Base-by-base conservation (phyloP, 2,888 invertebrate genomes). In the Aelia acuminata region DNA sequence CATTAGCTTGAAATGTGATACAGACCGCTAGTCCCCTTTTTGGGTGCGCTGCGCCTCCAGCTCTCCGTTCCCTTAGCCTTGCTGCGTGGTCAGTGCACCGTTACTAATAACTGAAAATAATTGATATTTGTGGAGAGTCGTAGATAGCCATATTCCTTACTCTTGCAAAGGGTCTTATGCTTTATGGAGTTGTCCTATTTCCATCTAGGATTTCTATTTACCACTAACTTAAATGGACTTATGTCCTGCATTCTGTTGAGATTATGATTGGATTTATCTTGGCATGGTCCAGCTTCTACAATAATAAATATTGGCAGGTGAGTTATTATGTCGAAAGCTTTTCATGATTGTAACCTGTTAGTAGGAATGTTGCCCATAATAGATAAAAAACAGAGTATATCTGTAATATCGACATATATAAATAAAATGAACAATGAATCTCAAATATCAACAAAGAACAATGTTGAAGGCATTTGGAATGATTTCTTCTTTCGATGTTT, bases 41-140 rank as follows among this genome's bases (percentile, higher is more conserved):
- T 70, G 63, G 63, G 31, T 70, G 18, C 20, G 31, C 63, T 35
- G 31, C 63, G 5, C 18, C 18, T 31, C 63, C 53, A 10, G 26
- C 49, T 53, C 53, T 10, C 22, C 8, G 22, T n/a, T 50, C 50
- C 50, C 50, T 50, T 20, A 20, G 50, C 50, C n/a, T n/a, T n/a
- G n/a, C 22, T 8, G 3, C 22, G 53, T 53, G 7, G 22, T 8
- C 4, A 7, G 26, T 26, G 57, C 26, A n/a, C 57, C 57, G 57
- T 57, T 57, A 22, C 26, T 57, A 57, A 57, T 57, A 57, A 57
- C 57, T 57, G 57, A 57, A 57, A 57, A 57, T 57, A 57, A 57
- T 57, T 57, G 57, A 57, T 57, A 57, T 57, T 57, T 26, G 26
- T 26, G 26, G 57, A 57, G 26, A 57, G n/a, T 26, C 26, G 11